A percentile compares a stretch with the other conserved stretches of the same genome.
Evolutionary conservation across 2,113 vertebrate genomes (phyloP).

Genomic region (Danionella cerebrum): DNA sequence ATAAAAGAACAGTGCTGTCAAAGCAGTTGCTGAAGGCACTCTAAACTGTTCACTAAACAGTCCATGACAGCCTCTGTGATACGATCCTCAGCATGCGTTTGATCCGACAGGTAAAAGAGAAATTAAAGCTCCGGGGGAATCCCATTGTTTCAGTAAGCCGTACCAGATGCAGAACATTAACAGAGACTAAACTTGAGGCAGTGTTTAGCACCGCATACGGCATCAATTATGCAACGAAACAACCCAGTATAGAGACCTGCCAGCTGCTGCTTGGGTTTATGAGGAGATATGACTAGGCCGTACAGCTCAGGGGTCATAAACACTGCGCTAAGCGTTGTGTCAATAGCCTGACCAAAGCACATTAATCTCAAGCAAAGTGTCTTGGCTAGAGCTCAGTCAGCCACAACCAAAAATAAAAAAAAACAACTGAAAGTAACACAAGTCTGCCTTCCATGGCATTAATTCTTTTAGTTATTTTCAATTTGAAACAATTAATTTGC

Average conservation of each 20-base stretch:
- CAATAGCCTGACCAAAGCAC: slow-evolving; percentile 55
- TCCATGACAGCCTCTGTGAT: slow-evolving; percentile 48
- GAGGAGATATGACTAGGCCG: slow-evolving; percentile 23
- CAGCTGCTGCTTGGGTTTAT: slow-evolving; percentile 6
- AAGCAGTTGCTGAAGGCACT: not conserved
- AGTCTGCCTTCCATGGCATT: too few species aligned
- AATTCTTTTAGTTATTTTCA: too few species aligned
- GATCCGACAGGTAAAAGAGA: slow-evolving; percentile 54
- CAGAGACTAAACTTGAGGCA: not conserved
- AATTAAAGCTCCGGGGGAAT: slow-evolving; percentile 35
- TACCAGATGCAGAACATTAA: not conserved
- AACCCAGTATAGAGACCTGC: not conserved
- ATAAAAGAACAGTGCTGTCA: not conserved
- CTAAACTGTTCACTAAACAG: slow-evolving; percentile 48
- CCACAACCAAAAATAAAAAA: not conserved
- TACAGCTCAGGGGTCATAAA: slow-evolving; percentile 53
- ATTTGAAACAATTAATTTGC: too few species aligned
- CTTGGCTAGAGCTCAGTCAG: slow-evolving; percentile 32
- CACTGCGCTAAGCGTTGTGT: slow-evolving; percentile 61
- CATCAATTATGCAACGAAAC: not conserved
- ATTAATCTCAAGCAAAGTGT: slow-evolving; percentile 54
- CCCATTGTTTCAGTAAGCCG: slow-evolving; percentile 30
- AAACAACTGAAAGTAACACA: not conserved
- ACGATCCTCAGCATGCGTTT: slow-evolving; percentile 42
- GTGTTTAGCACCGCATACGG: not conserved